Conservation (phyloP, 1,140 invertebrate species). For the Sinella curviseta region DNA sequence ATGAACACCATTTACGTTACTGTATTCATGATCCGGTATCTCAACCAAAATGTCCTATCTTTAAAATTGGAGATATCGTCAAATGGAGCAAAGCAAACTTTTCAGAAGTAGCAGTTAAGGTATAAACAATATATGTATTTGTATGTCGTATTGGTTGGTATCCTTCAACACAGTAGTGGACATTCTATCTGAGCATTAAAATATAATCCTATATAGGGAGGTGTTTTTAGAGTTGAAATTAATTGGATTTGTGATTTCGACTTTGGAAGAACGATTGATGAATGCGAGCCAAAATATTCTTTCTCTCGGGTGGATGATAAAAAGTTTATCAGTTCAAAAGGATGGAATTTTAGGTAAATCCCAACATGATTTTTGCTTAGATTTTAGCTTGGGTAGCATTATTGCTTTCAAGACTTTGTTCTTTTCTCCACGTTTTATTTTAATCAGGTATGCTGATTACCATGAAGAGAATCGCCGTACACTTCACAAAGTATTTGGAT, state of each 20-base stretch:
- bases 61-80: constrained; percentile 57
- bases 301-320: constrained; percentile 57
- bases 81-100: constrained; percentile 53
- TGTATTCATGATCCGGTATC: constrained; percentile 54
- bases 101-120: constrained; percentile 52
- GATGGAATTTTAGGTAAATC: constrained; percentile 60
- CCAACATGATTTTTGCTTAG: background rate
- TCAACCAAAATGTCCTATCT: constrained; percentile 59
- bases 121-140: constrained; percentile 46
- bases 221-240: constrained; percentile 58
- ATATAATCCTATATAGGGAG: constrained; percentile 53
- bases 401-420: background rate
- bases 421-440: background rate
- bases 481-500: constrained; percentile 60
- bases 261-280: constrained; percentile 50
- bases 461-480: constrained; percentile 42
- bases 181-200: too few relatives aligned
- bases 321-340: constrained; percentile 50
- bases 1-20: constrained; percentile 52
- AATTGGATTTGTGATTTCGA: constrained; percentile 62
- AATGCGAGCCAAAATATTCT: constrained; percentile 59
- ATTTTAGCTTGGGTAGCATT: too few relatives aligned
- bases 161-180: background rate
- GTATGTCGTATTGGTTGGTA: background rate
- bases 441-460: constrained; percentile 31